Percentiles rank a stretch among this genome's conserved stretches.
Evolutionary conservation across 2,113 vertebrate species (phyloP).

Genomic region (Thalassoma bifasciatum): DNA sequence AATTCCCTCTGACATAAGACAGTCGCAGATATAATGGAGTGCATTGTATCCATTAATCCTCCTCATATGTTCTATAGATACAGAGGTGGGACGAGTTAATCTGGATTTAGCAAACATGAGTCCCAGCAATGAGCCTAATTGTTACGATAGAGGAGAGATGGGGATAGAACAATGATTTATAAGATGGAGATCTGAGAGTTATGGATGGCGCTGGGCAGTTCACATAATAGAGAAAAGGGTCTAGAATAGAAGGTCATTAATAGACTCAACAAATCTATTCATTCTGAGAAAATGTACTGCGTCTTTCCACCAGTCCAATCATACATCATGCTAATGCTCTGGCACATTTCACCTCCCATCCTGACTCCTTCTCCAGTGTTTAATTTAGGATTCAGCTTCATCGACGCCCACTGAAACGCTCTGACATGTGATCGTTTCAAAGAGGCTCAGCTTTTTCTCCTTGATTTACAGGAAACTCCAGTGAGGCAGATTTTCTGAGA

Average conservation of each 20-base stretch:
- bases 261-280: constrained; percentile 76
- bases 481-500: neutral
- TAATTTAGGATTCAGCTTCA: constrained; percentile 55
- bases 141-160: constrained; percentile 56
- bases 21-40: constrained; percentile 57
- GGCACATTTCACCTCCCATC: constrained; percentile 67
- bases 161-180: constrained; percentile 70
- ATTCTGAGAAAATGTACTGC: constrained; percentile 65
- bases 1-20: constrained; percentile 59
- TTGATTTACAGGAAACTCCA: neutral
- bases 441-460: neutral
- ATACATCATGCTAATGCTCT: constrained; percentile 74
- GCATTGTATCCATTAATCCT: constrained; percentile 72
- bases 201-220: constrained; percentile 66
- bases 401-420: constrained; percentile 16
- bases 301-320: constrained; percentile 53
- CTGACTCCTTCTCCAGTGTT: constrained; percentile 37
- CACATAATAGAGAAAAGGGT: constrained; percentile 72
- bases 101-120: constrained; percentile 77
- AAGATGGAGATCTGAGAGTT: constrained; percentile 63
- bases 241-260: constrained; percentile 77
- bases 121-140: constrained; percentile 68
- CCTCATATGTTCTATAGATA: constrained; percentile 66
- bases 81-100: constrained; percentile 66
- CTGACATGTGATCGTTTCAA: constrained; percentile 15